Conservation (phyloP, 2,113 vertebrate species). For the Camelus dromedarius region DNA sequence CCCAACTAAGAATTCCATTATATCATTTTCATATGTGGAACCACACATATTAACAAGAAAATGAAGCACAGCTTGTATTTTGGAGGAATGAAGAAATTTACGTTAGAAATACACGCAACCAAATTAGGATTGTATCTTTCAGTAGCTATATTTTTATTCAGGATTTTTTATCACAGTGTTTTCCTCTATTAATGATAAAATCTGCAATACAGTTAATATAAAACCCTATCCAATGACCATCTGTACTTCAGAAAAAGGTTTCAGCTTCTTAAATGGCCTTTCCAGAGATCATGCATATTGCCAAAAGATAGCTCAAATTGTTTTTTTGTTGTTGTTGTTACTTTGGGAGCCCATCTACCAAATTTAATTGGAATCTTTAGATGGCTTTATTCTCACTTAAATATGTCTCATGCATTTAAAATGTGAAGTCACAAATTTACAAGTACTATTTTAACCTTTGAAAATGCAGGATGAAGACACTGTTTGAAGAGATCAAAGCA, state of each 20-base stretch:
- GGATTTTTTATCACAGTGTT: constrained; percentile 30
- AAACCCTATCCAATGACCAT: neutral
- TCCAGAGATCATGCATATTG: neutral
- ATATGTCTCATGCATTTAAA: neutral
- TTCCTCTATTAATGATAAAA: constrained; percentile 37
- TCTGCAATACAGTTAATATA: neutral
- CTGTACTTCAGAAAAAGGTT: neutral
- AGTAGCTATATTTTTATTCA: constrained; percentile 40
- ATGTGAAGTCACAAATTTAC: constrained; percentile 19
- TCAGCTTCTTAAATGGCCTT: constrained; percentile 22
- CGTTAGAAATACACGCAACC: neutral
- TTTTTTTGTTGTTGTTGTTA: neutral
- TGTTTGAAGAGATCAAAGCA: constrained; percentile 95
- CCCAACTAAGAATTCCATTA: neutral
- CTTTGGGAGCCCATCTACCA: neutral
- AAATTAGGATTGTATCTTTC: constrained; percentile 16
- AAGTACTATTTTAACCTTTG: constrained; percentile 56
- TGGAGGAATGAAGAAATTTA: constrained; percentile 6
- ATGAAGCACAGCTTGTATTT: constrained; percentile 10
- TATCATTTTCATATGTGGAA: constrained; percentile 44
- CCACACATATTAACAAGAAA: constrained; percentile 15
- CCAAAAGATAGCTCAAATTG: neutral
- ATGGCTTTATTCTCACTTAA: constrained; percentile 41
- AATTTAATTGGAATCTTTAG: constrained; percentile 47
- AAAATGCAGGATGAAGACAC: constrained; percentile 91